A percentile compares a stretch with the other conserved stretches of the same genome.
phyloP scores from a whole-genome alignment of 1,140 invertebrate species.

The Trichonephila clavata region DNA sequence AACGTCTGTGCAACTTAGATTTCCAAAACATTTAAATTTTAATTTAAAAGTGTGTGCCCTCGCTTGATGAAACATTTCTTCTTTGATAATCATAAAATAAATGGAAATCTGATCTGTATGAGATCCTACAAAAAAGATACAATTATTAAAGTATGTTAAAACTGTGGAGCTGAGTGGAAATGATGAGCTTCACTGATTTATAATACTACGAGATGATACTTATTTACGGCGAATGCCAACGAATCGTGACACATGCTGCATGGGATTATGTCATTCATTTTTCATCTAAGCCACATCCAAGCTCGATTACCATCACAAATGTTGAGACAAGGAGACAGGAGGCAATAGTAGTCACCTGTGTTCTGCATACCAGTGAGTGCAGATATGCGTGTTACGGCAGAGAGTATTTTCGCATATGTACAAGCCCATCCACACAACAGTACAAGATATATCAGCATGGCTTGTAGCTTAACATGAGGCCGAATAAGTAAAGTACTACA shows the following conservation, averaged over 20 bases:
- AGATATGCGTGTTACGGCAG: not conserved
- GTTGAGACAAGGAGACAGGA: constrained; percentile 33
- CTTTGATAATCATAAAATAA: too few species aligned
- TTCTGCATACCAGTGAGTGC: not conserved
- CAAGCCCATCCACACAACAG: constrained; percentile 46
- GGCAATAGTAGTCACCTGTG: not conserved
- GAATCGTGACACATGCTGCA: not conserved
- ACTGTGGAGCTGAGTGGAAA: too few species aligned
- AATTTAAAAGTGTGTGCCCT: too few species aligned
- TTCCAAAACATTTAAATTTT: too few species aligned
- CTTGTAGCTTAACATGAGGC: constrained; percentile 29
- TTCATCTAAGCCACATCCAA: constrained; percentile 2
- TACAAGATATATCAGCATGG: constrained; percentile 44
- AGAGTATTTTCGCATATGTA: constrained; percentile 52
- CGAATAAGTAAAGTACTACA: constrained; percentile 49
- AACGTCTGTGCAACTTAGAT: too few species aligned
- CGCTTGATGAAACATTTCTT: too few species aligned
- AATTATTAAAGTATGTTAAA: too few species aligned
- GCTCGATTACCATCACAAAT: not conserved
- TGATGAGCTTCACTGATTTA: too few species aligned
- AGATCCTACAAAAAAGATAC: too few species aligned
- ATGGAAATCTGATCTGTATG: too few species aligned
- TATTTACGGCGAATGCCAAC: constrained; percentile 22
- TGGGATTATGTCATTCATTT: constrained; percentile 39
- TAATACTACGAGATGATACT: constrained; percentile 48